Percentiles rank a stretch among this genome's conserved stretches.
phyloP scores from a whole-genome alignment of 2,113 vertebrate species.

The Amphiprion percula region DNA sequence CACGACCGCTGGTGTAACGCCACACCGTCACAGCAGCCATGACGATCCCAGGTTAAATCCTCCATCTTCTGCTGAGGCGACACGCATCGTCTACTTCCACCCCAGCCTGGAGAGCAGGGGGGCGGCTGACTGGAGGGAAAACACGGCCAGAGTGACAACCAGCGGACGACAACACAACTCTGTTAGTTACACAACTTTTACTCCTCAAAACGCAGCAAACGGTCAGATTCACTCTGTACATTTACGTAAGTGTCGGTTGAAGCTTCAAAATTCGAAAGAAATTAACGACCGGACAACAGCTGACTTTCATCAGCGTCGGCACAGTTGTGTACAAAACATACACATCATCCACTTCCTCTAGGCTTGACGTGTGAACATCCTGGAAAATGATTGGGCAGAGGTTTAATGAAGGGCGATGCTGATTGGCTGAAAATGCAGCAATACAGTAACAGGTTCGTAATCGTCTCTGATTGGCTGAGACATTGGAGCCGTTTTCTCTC shows the following conservation, averaged over 20 bases:
- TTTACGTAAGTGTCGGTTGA: neutral
- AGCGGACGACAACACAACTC: neutral
- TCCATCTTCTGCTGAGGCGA: conserved; percentile 48
- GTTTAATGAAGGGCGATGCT: neutral
- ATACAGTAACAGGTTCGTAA: conserved; percentile 65
- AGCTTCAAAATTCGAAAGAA: neutral
- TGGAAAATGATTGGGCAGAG: conserved; percentile 58
- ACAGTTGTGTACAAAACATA: conserved; percentile 30
- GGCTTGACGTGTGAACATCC: conserved; percentile 34
- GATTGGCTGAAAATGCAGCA: conserved; percentile 68
- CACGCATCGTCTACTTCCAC: conserved; percentile 50
- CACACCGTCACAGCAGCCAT: conserved; percentile 85
- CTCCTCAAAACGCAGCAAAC: neutral
- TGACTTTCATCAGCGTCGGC: neutral
- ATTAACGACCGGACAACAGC: neutral
- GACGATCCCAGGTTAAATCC: conserved; percentile 53
- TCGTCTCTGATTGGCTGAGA: conserved; percentile 61
- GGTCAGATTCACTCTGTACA: neutral
- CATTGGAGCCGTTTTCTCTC: fast-evolving
- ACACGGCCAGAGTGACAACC: conserved; percentile 17
- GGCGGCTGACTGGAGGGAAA: neutral
- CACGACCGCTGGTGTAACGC: conserved; percentile 84
- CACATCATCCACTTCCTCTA: conserved; percentile 59
- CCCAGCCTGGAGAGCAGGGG: conserved; percentile 27
- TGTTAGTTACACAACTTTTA: neutral